These are phyloP conservation scores for Forbesichthys papilliferus DNA, from an alignment of 2,113 vertebrate species.

Conservation along the genomic window DNA sequence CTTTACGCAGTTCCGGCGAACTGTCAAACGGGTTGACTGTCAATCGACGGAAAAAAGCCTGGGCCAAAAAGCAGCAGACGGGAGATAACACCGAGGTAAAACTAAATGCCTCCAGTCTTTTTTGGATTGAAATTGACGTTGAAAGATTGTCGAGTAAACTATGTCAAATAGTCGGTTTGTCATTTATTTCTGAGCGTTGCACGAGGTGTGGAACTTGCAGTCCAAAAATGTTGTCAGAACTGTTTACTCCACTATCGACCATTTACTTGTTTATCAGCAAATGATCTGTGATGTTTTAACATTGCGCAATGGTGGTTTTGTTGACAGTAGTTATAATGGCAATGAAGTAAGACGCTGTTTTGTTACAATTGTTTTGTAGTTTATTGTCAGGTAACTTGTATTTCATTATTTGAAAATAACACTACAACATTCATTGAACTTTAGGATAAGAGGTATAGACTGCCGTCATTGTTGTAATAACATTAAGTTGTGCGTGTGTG, in stretches of 20 bases:
- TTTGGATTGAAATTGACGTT: no score
- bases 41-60: conserved; percentile 23
- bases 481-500: conserved; percentile 48
- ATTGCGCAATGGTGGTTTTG: no score
- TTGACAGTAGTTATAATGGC: no score
- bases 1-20: conserved; percentile 70
- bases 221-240: no score
- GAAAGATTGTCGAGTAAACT: no score
- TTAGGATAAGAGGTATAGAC: conserved; percentile 15
- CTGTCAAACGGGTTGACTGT: conserved; percentile 57
- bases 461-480: conserved; percentile 19
- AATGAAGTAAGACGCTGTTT: no score
- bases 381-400: not conserved
- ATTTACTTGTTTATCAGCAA: no score
- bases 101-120: not conserved
- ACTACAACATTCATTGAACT: conserved; percentile 19
- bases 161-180: no score
- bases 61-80: conserved; percentile 33
- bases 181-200: no score
- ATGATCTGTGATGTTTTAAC: no score
- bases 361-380: not conserved
- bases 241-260: no score
- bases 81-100: conserved; percentile 44
- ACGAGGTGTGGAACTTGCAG: no score
- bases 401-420: conserved; percentile 2